phyloP scores from a whole-genome alignment of 64 coral and sea anemone species.

The Montipora cactus region DNA sequence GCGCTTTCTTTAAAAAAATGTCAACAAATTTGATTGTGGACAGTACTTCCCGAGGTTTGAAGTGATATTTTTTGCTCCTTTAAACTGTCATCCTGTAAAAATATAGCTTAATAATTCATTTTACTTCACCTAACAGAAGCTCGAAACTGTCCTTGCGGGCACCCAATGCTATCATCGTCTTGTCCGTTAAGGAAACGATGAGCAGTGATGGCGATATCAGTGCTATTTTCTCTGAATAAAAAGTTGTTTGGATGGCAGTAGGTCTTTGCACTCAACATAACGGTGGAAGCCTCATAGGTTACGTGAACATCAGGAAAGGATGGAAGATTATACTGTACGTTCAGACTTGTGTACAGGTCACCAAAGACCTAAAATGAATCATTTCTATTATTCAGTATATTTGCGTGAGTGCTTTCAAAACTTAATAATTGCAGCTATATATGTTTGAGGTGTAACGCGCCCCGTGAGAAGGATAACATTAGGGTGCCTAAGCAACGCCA shows the following conservation, averaged over 20 bases:
- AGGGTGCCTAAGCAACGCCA: too few relatives aligned
- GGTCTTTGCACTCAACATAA: conserved; percentile 87
- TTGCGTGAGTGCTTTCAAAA: too few relatives aligned
- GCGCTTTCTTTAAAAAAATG: too few relatives aligned
- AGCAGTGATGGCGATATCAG: conserved; percentile 76
- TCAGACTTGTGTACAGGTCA: conserved; percentile 75
- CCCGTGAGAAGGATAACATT: too few relatives aligned
- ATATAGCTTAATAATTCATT: too few relatives aligned
- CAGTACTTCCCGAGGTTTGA: too few relatives aligned
- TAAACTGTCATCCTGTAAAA: too few relatives aligned
- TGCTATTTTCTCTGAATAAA: conserved; percentile 89
- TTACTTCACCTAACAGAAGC: conserved; percentile 75
- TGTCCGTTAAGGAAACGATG: conserved; percentile 85
- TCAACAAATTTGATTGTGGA: too few relatives aligned
- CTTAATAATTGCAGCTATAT: too few relatives aligned
- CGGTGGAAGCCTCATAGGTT: conserved; percentile 71
- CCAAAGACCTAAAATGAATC: conserved; percentile 75
- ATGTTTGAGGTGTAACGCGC: too few relatives aligned
- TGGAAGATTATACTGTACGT: conserved; percentile 78
- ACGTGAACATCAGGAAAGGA: conserved; percentile 90
- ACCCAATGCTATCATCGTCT: conserved; percentile 45
- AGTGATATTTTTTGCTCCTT: too few relatives aligned
- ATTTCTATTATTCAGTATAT: too few relatives aligned
- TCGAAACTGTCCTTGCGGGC: conserved; percentile 63
- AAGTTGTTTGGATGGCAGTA: conserved; percentile 92